phyloP scores from a whole-genome alignment of 2,888 invertebrate species.

The Silvanus unidentatus region DNA sequence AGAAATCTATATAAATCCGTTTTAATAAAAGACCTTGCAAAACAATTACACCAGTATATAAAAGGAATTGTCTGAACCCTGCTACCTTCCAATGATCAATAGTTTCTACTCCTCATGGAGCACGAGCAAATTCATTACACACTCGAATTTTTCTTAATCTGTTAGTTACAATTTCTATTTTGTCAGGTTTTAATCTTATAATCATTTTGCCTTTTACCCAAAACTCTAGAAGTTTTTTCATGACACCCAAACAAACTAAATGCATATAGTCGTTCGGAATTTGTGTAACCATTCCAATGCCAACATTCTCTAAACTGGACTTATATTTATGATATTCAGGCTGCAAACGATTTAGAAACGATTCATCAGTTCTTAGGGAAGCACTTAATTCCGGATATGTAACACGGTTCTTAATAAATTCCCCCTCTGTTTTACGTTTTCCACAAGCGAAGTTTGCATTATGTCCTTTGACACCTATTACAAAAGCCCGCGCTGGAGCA shows the following conservation, averaged over 20 bases:
- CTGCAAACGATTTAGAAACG: constrained; percentile 18
- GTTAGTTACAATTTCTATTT: too few relatives aligned
- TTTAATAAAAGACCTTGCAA: constrained; percentile 15
- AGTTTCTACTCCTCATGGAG: constrained; percentile 15
- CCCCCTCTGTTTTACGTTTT: constrained; percentile 25
- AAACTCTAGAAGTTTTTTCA: constrained; percentile 20
- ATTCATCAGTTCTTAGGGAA: constrained; percentile 21
- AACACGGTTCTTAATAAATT: constrained; percentile 20
- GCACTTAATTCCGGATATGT: constrained; percentile 18
- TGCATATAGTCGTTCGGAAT: constrained; percentile 27
- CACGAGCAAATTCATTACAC: constrained; percentile 18
- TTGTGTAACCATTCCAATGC: constrained; percentile 23
- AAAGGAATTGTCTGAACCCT: constrained; percentile 22
- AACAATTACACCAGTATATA: constrained; percentile 23
- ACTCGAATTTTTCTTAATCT: too few relatives aligned
- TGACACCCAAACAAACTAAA: constrained; percentile 23
- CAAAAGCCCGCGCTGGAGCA: constrained; percentile 26
- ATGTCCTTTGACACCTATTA: constrained; percentile 23
- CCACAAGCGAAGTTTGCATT: constrained; percentile 24
- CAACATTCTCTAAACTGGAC: constrained; percentile 19
- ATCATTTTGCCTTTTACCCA: constrained; percentile 16
- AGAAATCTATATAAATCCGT: constrained; percentile 18
- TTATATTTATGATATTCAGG: constrained; percentile 22
- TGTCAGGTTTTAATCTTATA: too few relatives aligned
- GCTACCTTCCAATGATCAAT: constrained; percentile 23